These are phyloP conservation scores for Cyphomyrmex costatus DNA, from an alignment of 1,140 invertebrate species.

Conservation along the genomic window DNA sequence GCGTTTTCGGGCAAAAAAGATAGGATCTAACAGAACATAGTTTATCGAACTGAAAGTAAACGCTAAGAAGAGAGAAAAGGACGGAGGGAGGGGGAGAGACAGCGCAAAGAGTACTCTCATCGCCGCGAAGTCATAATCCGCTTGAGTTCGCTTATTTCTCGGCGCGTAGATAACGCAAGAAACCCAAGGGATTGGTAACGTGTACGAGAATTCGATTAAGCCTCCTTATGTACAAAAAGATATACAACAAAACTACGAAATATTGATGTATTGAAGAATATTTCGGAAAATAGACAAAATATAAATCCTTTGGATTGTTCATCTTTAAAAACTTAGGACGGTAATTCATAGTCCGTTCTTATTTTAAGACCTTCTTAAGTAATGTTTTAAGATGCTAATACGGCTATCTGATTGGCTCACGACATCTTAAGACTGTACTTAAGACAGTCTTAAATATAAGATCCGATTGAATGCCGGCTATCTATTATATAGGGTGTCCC, in stretches of 20 bases:
- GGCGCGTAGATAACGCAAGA: conserved; percentile 21
- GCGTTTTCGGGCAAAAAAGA: conserved; percentile 63
- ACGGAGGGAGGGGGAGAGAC: neutral
- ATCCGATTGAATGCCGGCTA: no score
- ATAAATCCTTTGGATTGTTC: neutral
- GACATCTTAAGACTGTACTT: no score
- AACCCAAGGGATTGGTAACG: conserved; percentile 14
- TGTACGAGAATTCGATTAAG: conserved; percentile 37
- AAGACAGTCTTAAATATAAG: no score
- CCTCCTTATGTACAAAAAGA: neutral
- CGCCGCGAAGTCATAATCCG: conserved; percentile 49
- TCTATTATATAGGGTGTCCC: no score
- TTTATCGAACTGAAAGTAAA: conserved; percentile 53
- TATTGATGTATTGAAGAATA: neutral
- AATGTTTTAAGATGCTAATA: no score
- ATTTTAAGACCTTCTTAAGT: no score
- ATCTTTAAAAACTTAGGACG: neutral
- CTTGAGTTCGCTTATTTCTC: conserved; percentile 49
- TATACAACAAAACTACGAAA: neutral
- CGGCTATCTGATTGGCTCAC: no score
- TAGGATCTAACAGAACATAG: conserved; percentile 37
- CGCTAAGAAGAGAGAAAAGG: neutral
- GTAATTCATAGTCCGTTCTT: no score
- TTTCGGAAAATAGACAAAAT: neutral
- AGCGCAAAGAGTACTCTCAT: conserved; percentile 16